These are phyloP conservation scores for Coelinius sp. DNA, from an alignment of 2,888 invertebrate species.

Conservation along the genomic window DNA sequence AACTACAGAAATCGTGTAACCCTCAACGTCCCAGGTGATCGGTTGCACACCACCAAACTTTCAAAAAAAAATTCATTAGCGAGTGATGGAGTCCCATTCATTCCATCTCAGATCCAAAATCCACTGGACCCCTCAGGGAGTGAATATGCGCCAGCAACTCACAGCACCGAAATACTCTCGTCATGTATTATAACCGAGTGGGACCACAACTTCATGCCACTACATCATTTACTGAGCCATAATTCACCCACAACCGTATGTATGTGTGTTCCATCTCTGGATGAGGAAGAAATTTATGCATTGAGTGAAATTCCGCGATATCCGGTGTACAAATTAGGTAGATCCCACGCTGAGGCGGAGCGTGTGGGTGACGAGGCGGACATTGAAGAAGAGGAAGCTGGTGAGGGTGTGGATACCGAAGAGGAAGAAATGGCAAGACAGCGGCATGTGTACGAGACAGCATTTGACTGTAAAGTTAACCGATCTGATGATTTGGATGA, in stretches of 20 bases:
- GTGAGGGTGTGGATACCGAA: constrained; percentile 57
- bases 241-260: constrained; percentile 77
- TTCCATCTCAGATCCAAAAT: constrained; percentile 49
- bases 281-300: constrained; percentile 72
- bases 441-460: constrained; percentile 89
- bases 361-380: constrained; percentile 70
- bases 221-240: constrained; percentile 76
- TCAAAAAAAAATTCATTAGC: constrained; percentile 81
- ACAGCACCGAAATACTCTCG: constrained; percentile 64
- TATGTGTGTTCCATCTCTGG: constrained; percentile 78
- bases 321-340: constrained; percentile 74
- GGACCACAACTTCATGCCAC: constrained; percentile 79
- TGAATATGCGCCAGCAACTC: constrained; percentile 60
- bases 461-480: constrained; percentile 89
- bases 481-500: constrained; percentile 86
- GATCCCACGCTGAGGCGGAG: constrained; percentile 74
- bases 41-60: constrained; percentile 74
- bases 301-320: constrained; percentile 45
- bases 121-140: constrained; percentile 60
- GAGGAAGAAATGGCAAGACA: constrained; percentile 75
- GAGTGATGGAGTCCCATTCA: constrained; percentile 77
- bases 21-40: constrained; percentile 81
- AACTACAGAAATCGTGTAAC: constrained; percentile 81
- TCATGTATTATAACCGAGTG: constrained; percentile 67
- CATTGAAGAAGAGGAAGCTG: constrained; percentile 69